These are phyloP conservation scores for Phymorhynchus buccinoides DNA, from an alignment of 1,140 invertebrate genomes.

Conservation along the genomic window DNA sequence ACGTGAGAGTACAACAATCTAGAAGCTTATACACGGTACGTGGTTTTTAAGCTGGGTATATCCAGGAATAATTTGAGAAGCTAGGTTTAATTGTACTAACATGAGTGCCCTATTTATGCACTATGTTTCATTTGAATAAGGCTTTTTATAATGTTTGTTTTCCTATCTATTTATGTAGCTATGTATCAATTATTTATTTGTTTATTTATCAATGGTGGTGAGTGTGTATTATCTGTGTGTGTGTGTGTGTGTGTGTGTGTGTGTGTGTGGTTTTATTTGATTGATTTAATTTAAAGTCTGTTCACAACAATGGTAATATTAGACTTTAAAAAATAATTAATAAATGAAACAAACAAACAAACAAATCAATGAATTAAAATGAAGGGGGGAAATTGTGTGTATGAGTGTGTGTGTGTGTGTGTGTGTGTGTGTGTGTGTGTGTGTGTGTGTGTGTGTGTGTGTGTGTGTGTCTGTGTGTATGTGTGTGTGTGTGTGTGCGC, in stretches of 20 bases:
- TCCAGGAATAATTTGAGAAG: no score
- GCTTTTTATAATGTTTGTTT: no score
- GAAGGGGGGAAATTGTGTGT: background rate
- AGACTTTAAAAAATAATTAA: no score
- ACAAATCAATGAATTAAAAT: no score
- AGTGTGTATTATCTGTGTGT: background rate
- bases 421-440: constrained; percentile 4
- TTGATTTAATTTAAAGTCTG: no score
- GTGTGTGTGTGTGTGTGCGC: constrained; percentile 3
- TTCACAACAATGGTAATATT: no score
- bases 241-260: constrained; percentile 13
- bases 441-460: constrained; percentile 5
- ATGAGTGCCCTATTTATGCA: background rate
- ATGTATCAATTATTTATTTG: background rate
- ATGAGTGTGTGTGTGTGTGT: background rate
- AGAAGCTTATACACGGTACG: no score
- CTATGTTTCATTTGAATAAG: background rate
- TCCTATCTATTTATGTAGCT: no score
- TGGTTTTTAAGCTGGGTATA: no score
- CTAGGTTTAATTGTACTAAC: background rate
- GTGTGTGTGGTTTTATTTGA: constrained; percentile 6
- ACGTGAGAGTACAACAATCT: background rate
- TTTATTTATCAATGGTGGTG: background rate
- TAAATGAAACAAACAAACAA: no score
- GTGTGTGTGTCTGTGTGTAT: background rate